Conservation (phyloP, 2,888 invertebrate species). For the Disparrhopalites patrizii region DNA sequence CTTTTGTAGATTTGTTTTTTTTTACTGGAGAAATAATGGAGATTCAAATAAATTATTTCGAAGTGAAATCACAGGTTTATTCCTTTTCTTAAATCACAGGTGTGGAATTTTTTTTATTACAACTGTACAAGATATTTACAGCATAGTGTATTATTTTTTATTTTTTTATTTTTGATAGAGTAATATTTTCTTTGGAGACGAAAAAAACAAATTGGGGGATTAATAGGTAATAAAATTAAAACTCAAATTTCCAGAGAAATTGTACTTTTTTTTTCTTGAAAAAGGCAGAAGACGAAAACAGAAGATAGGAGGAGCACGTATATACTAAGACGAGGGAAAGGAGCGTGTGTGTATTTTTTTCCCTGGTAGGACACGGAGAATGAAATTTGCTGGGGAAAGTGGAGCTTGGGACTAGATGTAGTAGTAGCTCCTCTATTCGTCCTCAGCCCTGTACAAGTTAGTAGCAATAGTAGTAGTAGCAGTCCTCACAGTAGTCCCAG, state of each 20-base stretch:
- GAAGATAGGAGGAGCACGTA: constrained; percentile 1
- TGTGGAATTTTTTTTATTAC: not conserved
- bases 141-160: not conserved
- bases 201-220: not conserved
- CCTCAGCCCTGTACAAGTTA: too few species aligned
- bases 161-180: not conserved
- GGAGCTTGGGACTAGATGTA: too few species aligned
- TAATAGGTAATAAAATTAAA: not conserved
- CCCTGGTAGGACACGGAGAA: too few species aligned
- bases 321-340: not conserved
- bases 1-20: too few species aligned
- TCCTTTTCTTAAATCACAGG: not conserved
- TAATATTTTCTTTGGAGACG: too few species aligned
- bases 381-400: too few species aligned
- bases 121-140: not conserved
- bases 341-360: constrained; percentile 6
- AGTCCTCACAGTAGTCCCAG: too few species aligned
- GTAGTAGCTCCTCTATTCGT: too few species aligned
- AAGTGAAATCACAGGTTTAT: constrained; percentile 9
- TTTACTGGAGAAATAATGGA: not conserved
- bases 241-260: not conserved
- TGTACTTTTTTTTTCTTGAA: not conserved
- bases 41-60: not conserved
- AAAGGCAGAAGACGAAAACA: not conserved
- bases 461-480: too few species aligned